Percentiles rank a stretch among this genome's conserved stretches.
Evolutionary conservation across 2,797 vertebrate genomes (phyloP).

Genomic region (Paguma larvata): DNA sequence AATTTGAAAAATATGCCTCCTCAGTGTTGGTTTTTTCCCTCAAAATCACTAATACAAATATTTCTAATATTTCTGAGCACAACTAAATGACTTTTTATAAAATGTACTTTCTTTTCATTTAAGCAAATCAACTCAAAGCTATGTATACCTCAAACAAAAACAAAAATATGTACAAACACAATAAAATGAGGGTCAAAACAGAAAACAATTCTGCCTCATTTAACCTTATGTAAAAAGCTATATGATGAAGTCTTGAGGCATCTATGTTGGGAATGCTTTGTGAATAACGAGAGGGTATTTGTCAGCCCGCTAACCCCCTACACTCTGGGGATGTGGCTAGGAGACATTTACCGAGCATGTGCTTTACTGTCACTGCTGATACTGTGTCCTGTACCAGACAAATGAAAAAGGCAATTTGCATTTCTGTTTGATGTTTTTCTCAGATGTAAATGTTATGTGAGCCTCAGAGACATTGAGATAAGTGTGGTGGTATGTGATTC

Average conservation of each 20-base stretch:
- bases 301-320: not conserved
- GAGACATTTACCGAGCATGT: not conserved
- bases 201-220: not conserved
- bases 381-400: not conserved
- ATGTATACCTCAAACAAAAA: not conserved
- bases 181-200: not conserved
- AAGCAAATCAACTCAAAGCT: not conserved
- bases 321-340: not conserved
- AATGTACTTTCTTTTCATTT: not conserved
- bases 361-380: not conserved
- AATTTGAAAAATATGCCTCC: not conserved
- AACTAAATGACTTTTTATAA: not conserved
- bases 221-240: not conserved
- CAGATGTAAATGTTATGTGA: not conserved
- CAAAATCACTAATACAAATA: not conserved
- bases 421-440: constrained; percentile 5
- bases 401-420: not conserved
- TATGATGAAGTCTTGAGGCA: not conserved
- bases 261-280: not conserved
- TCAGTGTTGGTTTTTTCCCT: not conserved
- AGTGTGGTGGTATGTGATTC: not conserved
- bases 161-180: not conserved
- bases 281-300: not conserved
- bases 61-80: not conserved
- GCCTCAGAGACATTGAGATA: not conserved